Base-by-base conservation (phyloP, 2,888 invertebrate species). In the Cataglyphis livida region DNA sequence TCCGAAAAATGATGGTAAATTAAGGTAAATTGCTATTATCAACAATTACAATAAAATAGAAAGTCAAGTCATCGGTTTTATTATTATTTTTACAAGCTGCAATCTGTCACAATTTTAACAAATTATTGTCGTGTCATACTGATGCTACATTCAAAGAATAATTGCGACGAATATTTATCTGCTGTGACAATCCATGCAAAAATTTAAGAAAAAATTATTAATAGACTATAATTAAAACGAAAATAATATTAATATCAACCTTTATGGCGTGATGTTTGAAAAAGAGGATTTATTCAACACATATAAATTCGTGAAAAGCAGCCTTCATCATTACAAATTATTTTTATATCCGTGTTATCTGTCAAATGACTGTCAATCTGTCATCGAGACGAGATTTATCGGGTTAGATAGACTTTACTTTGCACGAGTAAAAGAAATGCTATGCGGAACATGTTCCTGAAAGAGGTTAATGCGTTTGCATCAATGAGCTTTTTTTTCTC, bases 391-490 rank as follows among this genome's bases (percentile, higher is more conserved):
- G 12, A 44, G 41, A 44, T 0, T 44, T 44, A 44, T 44, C 41
- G 15, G 12, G 41, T 3, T 41, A 41, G 12, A 41, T 1, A 41
- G 12, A 41, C 3, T 44, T 44, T 44, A 44, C 3, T 44, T 44
- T 1, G 38, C 38, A 10, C 41, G 41, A 44, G 0, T 44, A 15
- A 44, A 44, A 44, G 12, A 0, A 15, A 44, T 44, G 41, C 41
- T 35, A 35, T 6, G 32, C 12, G 41, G 12, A 12, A 12, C 3
- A 44, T 4, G 41, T 44, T 44, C 3, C 15, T 12, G 41, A 44
- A 4, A 44, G 57, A 64, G 61, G 61, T 74, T 74, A 74, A 74
- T n/a, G 38, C 15, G 48, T n/a, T 10, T 75, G 0, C 21, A 10
- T 21, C 15, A 0, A 9, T 9, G 21, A n/a, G 0, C 6, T 35